phyloP scores from a whole-genome alignment of 2,797 vertebrate species.

The Malacoraja senta region DNA sequence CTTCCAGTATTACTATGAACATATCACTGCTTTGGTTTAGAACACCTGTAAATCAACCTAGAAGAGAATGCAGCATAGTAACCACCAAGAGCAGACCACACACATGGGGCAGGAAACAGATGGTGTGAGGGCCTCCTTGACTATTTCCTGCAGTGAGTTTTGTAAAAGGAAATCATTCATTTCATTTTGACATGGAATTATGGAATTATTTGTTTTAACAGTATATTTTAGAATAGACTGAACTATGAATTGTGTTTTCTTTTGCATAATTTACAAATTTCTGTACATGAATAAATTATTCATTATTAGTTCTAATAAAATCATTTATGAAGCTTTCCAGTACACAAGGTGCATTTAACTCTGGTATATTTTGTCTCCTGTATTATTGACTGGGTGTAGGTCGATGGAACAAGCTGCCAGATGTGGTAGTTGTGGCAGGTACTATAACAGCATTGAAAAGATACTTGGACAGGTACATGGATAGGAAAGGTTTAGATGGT shows the following conservation, averaged over 20 bases:
- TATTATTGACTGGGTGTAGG: neutral
- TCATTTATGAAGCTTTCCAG: neutral
- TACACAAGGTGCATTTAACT: neutral
- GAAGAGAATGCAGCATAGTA: neutral
- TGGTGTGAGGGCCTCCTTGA: neutral
- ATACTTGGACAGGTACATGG: too few species aligned
- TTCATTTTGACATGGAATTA: neutral
- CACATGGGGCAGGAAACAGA: neutral
- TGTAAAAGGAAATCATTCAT: neutral
- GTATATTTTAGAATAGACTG: neutral
- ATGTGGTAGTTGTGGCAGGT: too few species aligned
- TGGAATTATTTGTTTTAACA: constrained; percentile 3
- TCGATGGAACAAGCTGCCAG: neutral
- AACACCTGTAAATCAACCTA: neutral
- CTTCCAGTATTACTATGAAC: neutral
- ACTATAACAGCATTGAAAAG: too few species aligned
- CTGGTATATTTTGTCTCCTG: neutral
- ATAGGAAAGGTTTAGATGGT: too few species aligned
- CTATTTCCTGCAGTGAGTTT: neutral
- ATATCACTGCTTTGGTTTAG: neutral
- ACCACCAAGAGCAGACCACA: neutral
- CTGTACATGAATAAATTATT: neutral
- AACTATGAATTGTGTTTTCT: neutral
- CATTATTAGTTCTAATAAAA: neutral
- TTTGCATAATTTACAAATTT: neutral